Base-by-base conservation (phyloP, 2,797 vertebrate species). In the Sebastes cheni region DNA sequence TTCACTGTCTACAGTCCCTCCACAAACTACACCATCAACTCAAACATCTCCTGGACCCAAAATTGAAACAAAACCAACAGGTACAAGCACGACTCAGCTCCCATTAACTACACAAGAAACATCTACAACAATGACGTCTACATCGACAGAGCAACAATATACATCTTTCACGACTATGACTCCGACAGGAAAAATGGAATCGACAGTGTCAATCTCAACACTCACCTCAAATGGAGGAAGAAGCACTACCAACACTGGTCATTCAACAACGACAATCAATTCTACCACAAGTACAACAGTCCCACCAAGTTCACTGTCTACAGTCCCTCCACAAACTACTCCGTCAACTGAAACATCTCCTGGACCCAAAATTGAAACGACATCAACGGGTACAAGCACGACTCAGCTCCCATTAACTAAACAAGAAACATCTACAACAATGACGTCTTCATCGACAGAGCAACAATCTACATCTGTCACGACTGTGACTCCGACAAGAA, bases 331-430 rank as follows among this genome's bases (percentile, higher is more conserved):
- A 32, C 9, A 10, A 8, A 61, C 29, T 20, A n/a, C 4, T 23
- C 3, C 8, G 8, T 23, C 32, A 8, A 42, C 62, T 18, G 14
- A 18, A 27, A 18, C 67, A 5, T 22, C 70, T 16, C 1, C 12
- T 23, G 13, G 23, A 62, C 2, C 0, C 2, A 3, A 32, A 12
- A 4, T 12, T 23, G 8, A 12, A 46, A 34, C 50, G 18, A 65
- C 18, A 23, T 5, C 10, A 32, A 1, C 6, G 1, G 55, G 11
- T 56, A 12, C 12, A 4, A 56, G 23, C 12, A 39, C 14, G 4
- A 25, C 22, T 9, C 29, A 13, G 5, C 3, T 2, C 1, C 22
- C 13, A 42, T 9, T 25, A 0, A 9, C 22, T 23, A 1, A 4
- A 11, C 61, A 39, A 2, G 22, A 39, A 5, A 23, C 13, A 42